These are phyloP conservation scores for Amblyjoppa proteus DNA, from an alignment of 2,888 invertebrate species.

Conservation along the genomic window DNA sequence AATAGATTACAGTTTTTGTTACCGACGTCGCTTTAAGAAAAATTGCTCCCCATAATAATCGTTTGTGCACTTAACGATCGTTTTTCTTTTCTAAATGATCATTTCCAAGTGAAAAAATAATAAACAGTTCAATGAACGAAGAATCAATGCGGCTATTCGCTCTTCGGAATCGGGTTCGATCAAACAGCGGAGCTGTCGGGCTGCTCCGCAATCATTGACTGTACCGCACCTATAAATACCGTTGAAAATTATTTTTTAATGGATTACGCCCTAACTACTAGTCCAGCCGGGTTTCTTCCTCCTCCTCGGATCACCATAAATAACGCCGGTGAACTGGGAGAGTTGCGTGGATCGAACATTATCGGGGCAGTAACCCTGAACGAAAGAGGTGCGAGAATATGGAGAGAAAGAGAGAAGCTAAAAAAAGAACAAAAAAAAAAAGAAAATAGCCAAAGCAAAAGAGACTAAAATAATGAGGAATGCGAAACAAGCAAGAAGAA, in stretches of 20 bases:
- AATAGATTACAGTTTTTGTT: not conserved
- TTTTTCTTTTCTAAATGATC: not conserved
- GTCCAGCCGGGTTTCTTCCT: not conserved
- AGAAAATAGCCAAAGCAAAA: not conserved
- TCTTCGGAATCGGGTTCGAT: conserved; percentile 45
- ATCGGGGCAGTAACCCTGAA: conserved; percentile 64
- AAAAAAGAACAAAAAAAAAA: conserved; percentile 9
- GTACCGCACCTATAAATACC: conserved; percentile 28
- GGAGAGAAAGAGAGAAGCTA: conserved; percentile 29
- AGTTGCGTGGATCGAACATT: conserved; percentile 37
- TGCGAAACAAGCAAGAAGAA: conserved; percentile 47
- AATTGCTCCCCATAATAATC: not conserved
- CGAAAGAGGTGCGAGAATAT: conserved; percentile 60
- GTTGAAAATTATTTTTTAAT: not conserved
- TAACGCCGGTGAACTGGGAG: not conserved
- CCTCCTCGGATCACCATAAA: not conserved
- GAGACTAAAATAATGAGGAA: conserved; percentile 31
- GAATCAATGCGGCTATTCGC: not conserved
- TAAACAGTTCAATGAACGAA: not conserved
- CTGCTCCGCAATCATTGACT: conserved; percentile 10
- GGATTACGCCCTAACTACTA: not conserved
- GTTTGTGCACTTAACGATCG: not conserved
- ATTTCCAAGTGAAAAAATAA: not conserved
- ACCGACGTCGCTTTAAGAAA: not conserved
- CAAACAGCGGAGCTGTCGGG: conserved; percentile 3